Evolutionary conservation across 1,140 invertebrate genomes (phyloP), one percentile per base, ranked within the genome.

Genomic region (Adoxophyes honmai): DNA sequence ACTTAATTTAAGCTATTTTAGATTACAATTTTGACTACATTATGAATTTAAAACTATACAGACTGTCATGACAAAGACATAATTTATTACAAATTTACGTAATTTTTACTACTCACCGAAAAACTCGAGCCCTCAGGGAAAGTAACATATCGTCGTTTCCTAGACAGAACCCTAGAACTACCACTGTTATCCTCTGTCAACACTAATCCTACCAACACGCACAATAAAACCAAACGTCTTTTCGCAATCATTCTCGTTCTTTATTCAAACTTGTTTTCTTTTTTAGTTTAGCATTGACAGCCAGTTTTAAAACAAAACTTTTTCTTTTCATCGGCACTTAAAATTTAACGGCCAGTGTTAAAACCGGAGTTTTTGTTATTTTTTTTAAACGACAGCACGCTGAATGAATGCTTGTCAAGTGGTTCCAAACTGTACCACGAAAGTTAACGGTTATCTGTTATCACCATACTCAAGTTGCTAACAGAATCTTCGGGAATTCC

Each of bases 91-190:
- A 2, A 28, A 3, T 28, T 3, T 6, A 3, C 2, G 21, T 28
- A 28, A 28, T 6, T 3, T 6, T 3, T 28, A 28, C 73, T 73
- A 90, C 92, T 93, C 62, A 94, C 93, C 15, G 93, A 93, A 79
- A 94, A 93, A 77, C 91, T 93, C 3, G 93, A 92, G 21, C 93
- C 93, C 77, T 94, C 93, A 1, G 93, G 93, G 82, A 94, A 94
- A 33, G 92, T 91, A n/a, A 94, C 86, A 73, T 94, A 94, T 63
- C 93, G 88, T 63, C 90, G 92, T 62, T 86, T 89, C 33, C 93
- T 86, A 0, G 91, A 91, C 60, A 91, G 73, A 57, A 88, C 62
- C 60, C 68, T 78, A 0, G 68, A 66, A 28, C 44, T 44, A 39
- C 21, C 21, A 11, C 11, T 13, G 33, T 28, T 16, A n/a, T n/a